These are phyloP conservation scores for Pseudomugil tenellus DNA, from an alignment of 2,797 vertebrate genomes.

Conservation along the genomic window DNA sequence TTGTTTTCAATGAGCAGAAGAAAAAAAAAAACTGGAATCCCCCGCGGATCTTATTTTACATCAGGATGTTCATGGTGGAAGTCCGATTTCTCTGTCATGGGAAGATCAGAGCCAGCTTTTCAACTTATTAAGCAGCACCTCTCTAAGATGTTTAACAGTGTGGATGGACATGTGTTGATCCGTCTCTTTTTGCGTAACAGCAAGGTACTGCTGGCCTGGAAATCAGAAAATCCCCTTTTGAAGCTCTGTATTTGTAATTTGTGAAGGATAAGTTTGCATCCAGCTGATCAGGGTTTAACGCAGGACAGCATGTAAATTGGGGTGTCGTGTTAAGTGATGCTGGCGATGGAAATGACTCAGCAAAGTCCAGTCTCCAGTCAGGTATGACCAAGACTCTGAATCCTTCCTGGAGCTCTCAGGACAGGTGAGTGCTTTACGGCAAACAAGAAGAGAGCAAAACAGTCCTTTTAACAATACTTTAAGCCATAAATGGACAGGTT, in stretches of 20 bases:
- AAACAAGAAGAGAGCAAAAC: background rate
- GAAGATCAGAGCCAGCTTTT: conserved; percentile 33
- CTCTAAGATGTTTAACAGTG: conserved; percentile 13
- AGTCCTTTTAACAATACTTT: background rate
- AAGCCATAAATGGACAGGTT: background rate
- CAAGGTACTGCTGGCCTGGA: conserved; percentile 49
- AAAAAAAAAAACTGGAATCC: conserved; percentile 32
- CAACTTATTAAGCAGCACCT: conserved; percentile 37
- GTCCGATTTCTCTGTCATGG: background rate
- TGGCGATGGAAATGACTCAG: conserved; percentile 37
- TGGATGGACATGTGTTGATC: conserved; percentile 48
- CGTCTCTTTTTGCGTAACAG: conserved; percentile 37
- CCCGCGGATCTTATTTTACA: conserved; percentile 19
- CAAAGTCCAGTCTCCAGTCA: conserved; percentile 17
- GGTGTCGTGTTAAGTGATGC: conserved; percentile 27
- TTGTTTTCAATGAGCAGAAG: conserved; percentile 6
- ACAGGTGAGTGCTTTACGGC: conserved; percentile 66
- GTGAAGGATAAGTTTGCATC: conserved; percentile 41
- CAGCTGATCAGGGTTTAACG: conserved; percentile 31
- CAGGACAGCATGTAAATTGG: conserved; percentile 24
- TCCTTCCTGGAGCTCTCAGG: conserved; percentile 56
- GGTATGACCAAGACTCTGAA: conserved; percentile 65
- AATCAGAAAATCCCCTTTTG: conserved; percentile 56
- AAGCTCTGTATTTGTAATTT: conserved; percentile 36
- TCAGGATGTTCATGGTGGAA: background rate